Evolutionary conservation across 2,888 invertebrate genomes (phyloP), one percentile per base, ranked within the genome.

Genomic region (Epistrophe grossulariae): DNA sequence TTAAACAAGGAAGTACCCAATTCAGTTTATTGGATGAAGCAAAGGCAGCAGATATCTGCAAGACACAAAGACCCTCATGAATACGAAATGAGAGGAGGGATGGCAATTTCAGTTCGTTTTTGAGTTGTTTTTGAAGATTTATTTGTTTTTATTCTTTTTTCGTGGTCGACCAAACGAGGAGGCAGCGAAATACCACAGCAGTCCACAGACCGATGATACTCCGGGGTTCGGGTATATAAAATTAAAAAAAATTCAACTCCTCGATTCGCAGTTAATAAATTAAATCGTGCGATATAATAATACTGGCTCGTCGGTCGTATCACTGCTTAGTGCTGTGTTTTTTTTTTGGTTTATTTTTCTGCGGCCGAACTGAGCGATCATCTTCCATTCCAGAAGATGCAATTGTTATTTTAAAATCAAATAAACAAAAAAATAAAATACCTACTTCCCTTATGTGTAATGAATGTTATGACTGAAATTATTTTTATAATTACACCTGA

Each of bases 391-490:
- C 13, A 68, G 15, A 70, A 68, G 38, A 73, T 55, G 45, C 68
- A 55, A 79, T 31, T 70, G 43, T 40, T 19, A 62, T 31, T 48
- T 73, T 19, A 50, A 31, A 66, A n/a, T n/a, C 68, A 73, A 45
- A 40, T 28, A 70, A 78, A 72, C 60, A 43, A 7, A 52, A 28
- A 50, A 28, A 55, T 66, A 57, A 40, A 9, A 24, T 24, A 24
- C 24, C 24, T 35, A 31, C 24, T 66, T 78, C 40, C 73, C 73
- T 60, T 68, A 31, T n/a, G 66, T 81, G 48, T 77, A 35, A 66
- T 84, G 80, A 35, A 66, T 84, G 80, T 84, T 85, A 78, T 81
- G 81, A 73, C 70, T 77, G 60, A 15, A 72, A 76, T 60, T 40
- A 40, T 60, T 59, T 59, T 38, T 48, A 31, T 64, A 48, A 64